Evolutionary conservation across 2,113 vertebrate genomes (phyloP), one percentile per base, ranked within the genome.

Genomic region (Hystrix brachyura): DNA sequence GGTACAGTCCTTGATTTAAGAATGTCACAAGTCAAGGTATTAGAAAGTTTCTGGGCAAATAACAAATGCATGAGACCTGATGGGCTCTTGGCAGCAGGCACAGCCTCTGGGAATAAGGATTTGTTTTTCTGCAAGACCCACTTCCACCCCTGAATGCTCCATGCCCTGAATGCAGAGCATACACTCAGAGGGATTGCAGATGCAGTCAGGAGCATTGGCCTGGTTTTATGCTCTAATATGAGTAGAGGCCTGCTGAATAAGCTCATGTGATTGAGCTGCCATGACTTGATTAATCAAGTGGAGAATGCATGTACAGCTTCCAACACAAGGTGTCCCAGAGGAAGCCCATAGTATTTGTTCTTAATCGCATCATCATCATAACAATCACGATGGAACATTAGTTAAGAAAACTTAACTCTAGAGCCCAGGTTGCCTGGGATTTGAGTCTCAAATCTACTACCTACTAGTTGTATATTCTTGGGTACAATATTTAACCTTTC

Each of bases 71-170:
- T 72, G 84, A 96, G 94, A 94, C 32, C 85, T 92, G 38, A 87
- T 95, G 46, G 23, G 18, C 74, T 96, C 67, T 51, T 92, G 94
- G 87, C 87, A 96, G 76, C 71, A 97, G 65, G 53, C 71, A 78
- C 21, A 96, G 79, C 84, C 87, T 87, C 38, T 72, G 81, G 87
- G 55, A 95, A 90, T 46, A 86, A 62, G 46, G 89, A 86, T 91
- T 71, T 87, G 67, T 87, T 97, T 96, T 97, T 97, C 97, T 97
- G 96, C 97, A 97, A 97, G 97, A 97, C 97, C 96, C 96, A 97
- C 29, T 98, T 98, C 97, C 96, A 97, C 23, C 51, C 96, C 88
- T 97, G 96, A 97, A 82, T 96, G 95, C 97, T 95, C 95, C 95
- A 72, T 64, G 85, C 34, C 60, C 96, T 97, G 92, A 59, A 94